Evolutionary conservation across 2,888 invertebrate genomes (phyloP).

Genomic region (Quadriops clusia): DNA sequence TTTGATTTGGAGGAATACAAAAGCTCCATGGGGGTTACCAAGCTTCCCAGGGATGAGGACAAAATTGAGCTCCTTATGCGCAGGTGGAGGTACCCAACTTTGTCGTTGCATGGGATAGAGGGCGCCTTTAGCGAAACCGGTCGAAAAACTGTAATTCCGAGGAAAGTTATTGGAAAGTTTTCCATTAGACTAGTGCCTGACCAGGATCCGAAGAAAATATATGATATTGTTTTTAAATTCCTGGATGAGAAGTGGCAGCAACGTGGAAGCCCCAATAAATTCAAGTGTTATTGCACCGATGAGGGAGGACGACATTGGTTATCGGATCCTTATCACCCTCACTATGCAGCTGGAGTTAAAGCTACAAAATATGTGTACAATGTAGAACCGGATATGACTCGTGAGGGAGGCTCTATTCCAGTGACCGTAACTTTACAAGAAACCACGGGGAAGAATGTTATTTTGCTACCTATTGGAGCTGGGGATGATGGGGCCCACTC

Average conservation of each 20-base stretch:
- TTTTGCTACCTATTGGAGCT: constrained; percentile 86
- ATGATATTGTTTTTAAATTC: constrained; percentile 62
- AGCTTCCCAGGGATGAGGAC: constrained; percentile 58
- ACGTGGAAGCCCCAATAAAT: constrained; percentile 71
- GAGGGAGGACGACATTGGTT: constrained; percentile 79
- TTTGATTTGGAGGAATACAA: constrained; percentile 67
- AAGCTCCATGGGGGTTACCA: constrained; percentile 51
- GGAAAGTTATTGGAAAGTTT: constrained; percentile 90
- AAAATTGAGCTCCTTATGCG: constrained; percentile 73
- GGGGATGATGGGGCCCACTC: constrained; percentile 96
- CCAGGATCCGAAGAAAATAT: constrained; percentile 71
- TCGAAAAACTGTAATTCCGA: constrained; percentile 92
- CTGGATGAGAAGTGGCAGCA: constrained; percentile 65
- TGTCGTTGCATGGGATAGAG: constrained; percentile 54
- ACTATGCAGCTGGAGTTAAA: constrained; percentile 76
- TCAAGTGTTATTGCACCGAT: constrained; percentile 43
- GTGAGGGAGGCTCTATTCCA: constrained; percentile 96
- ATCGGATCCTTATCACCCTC: constrained; percentile 79
- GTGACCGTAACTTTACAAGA: constrained; percentile 87
- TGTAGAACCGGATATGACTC: constrained; percentile 82
- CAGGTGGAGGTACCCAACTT: constrained; percentile 54
- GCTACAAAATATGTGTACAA: constrained; percentile 75
- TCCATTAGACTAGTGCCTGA: constrained; percentile 89
- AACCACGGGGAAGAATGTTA: constrained; percentile 81
- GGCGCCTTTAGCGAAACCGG: constrained; percentile 87